Conservation (phyloP, 2,797 vertebrate genomes). For the Cetoscarus ocellatus region DNA sequence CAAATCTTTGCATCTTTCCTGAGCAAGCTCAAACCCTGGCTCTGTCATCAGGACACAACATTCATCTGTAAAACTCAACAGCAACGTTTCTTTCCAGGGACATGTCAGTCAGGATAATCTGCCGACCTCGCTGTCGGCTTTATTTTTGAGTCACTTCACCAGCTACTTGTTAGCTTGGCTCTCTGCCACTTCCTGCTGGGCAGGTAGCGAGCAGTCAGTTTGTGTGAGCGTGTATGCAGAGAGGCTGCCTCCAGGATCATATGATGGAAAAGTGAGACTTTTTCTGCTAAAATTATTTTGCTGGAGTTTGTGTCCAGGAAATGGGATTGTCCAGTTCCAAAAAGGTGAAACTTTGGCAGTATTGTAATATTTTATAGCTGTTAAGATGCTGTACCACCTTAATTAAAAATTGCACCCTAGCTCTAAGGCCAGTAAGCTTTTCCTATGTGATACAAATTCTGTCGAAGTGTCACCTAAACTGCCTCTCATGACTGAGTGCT, state of each 20-base stretch:
- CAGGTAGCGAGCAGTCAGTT: constrained; percentile 3
- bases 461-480: too few relatives aligned
- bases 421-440: too few relatives aligned
- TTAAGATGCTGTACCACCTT: too few relatives aligned
- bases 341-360: not conserved
- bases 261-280: constrained; percentile 7
- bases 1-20: not conserved
- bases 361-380: too few relatives aligned
- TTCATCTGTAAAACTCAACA: constrained; percentile 5
- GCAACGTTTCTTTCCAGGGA: constrained; percentile 10
- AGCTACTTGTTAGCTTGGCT: constrained; percentile 19
- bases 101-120: constrained; percentile 4
- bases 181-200: constrained; percentile 15
- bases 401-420: too few relatives aligned
- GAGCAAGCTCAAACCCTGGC: not conserved
- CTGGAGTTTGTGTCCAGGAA: not conserved
- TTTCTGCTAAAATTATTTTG: not conserved
- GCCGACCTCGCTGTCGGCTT: constrained; percentile 11
- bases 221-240: constrained; percentile 26
- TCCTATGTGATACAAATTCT: too few relatives aligned
- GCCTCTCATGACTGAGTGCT: too few relatives aligned
- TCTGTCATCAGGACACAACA: not conserved
- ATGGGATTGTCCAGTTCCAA: not conserved
- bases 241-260: constrained; percentile 17
- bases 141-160: not conserved